Percentiles rank a stretch among this genome's conserved stretches.
These are phyloP conservation scores for Steinernema carpocapsae DNA, from an alignment of 2,888 invertebrate genomes.

Conservation along the genomic window DNA sequence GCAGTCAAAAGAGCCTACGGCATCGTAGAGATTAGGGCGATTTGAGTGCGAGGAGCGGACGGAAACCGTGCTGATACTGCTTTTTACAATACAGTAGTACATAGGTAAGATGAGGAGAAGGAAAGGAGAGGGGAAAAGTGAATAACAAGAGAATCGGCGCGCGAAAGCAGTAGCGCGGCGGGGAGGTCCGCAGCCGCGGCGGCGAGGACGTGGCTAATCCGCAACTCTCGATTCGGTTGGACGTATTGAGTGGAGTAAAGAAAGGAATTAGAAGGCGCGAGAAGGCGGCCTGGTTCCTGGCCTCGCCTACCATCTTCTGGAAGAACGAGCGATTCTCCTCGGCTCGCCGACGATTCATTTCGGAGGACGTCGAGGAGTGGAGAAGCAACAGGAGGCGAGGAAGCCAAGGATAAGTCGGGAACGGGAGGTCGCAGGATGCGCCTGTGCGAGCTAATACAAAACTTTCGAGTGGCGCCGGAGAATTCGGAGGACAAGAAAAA, in stretches of 20 bases:
- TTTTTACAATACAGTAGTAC: constrained; percentile 30
- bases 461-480: constrained; percentile 20
- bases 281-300: neutral
- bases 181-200: constrained; percentile 19
- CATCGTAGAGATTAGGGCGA: neutral
- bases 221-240: constrained; percentile 1
- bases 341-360: neutral
- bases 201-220: constrained; percentile 3
- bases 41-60: neutral
- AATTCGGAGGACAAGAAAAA: neutral
- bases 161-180: constrained; percentile 20
- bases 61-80: constrained; percentile 15
- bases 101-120: constrained; percentile 2
- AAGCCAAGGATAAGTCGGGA: neutral
- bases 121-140: too few species aligned
- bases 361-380: neutral
- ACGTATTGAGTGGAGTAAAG: neutral
- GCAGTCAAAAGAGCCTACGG: neutral
- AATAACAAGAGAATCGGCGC: too few species aligned
- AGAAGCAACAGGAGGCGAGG: neutral
- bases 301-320: constrained; percentile 9
- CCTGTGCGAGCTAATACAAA: neutral
- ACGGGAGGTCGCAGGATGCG: neutral
- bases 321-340: constrained; percentile 16
- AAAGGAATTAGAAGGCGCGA: constrained; percentile 9